phyloP scores from a whole-genome alignment of 2,888 invertebrate species.

The Gymnosoma rotundatum region DNA sequence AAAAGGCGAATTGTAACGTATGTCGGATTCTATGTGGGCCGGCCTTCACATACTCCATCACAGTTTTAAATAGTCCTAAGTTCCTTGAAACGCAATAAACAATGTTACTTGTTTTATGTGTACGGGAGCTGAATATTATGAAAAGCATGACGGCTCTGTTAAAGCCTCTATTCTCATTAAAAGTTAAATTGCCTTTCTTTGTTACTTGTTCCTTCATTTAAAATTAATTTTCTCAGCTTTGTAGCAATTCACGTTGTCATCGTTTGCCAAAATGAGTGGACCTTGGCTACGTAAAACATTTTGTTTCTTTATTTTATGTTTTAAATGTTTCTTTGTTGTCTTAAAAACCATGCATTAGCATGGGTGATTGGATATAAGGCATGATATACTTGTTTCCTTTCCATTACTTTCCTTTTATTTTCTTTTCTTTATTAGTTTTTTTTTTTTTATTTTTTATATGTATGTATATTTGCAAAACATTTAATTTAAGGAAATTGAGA shows the following conservation, averaged over 20 bases:
- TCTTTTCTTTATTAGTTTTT: conserved; percentile 26
- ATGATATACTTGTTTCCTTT: not conserved
- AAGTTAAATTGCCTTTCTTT: too few species aligned
- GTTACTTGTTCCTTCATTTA: not conserved
- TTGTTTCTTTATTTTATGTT: not conserved
- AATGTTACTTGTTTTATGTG: too few species aligned
- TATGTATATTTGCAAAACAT: conserved; percentile 32
- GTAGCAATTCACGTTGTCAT: conserved; percentile 5
- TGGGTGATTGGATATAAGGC: conserved; percentile 11
- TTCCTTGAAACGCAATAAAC: too few species aligned
- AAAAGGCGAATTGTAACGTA: too few species aligned
- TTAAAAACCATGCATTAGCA: conserved; percentile 15
- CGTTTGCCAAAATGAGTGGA: not conserved
- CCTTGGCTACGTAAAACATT: not conserved
- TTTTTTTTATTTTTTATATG: not conserved
- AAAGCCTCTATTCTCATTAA: too few species aligned
- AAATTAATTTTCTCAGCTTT: not conserved
- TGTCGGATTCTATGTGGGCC: too few species aligned
- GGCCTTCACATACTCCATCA: too few species aligned
- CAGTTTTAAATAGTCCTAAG: too few species aligned
- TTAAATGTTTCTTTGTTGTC: conserved; percentile 34
- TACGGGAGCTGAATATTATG: too few species aligned
- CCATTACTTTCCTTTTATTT: conserved; percentile 13
- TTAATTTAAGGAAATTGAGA: conserved; percentile 55
- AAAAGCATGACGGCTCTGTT: too few species aligned